Conservation (phyloP, 2,888 invertebrate species). For the Sipunculus nudus region DNA sequence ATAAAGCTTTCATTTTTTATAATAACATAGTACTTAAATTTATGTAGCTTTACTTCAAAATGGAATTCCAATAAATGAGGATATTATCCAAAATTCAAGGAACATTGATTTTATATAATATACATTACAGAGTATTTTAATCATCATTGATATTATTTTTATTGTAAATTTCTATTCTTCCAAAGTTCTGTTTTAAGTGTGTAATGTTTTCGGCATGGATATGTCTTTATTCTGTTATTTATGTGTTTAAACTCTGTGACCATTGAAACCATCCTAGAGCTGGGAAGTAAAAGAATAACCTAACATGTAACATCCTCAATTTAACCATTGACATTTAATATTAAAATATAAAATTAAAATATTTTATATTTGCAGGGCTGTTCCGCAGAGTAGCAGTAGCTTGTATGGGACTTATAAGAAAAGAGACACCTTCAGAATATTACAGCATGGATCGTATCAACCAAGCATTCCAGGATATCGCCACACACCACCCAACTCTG, state of each 20-base stretch:
- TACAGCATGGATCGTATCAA: slow-evolving; percentile 64
- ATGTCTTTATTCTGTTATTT: too few relatives aligned
- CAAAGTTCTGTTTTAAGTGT: neutral
- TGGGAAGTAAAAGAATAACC: neutral
- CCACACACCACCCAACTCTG: slow-evolving; percentile 72
- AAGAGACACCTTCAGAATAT: slow-evolving; percentile 46
- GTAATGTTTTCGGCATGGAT: neutral
- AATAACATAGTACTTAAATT: too few relatives aligned
- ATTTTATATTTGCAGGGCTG: slow-evolving; percentile 50
- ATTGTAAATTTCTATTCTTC: too few relatives aligned
- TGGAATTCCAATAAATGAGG: too few relatives aligned
- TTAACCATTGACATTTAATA: neutral
- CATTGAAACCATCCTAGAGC: too few relatives aligned
- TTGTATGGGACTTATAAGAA: slow-evolving; percentile 68
- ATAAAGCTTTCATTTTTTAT: too few relatives aligned
- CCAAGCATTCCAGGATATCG: slow-evolving; percentile 50
- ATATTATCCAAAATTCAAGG: too few relatives aligned
- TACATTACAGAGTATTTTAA: too few relatives aligned
- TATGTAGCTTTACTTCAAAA: too few relatives aligned
- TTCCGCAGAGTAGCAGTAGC: slow-evolving; percentile 70
- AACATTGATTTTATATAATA: too few relatives aligned
- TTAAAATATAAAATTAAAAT: neutral
- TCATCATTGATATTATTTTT: too few relatives aligned
- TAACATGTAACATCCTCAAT: neutral
- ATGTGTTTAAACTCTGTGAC: too few relatives aligned